Evolutionary conservation across 2,888 invertebrate genomes (phyloP).

Genomic region (Drosophila paranaensis): DNA sequence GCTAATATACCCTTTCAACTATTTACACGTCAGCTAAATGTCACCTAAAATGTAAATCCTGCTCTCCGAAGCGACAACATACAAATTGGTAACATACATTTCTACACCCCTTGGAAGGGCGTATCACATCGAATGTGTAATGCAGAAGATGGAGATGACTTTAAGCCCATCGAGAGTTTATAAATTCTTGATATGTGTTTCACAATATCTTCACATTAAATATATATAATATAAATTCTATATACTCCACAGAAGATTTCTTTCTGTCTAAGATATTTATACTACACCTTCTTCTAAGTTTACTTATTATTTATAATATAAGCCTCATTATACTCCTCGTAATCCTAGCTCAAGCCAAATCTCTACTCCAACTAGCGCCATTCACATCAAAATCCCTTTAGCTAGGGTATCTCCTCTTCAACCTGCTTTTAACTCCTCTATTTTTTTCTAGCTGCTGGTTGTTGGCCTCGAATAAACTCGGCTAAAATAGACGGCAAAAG

Average conservation of each 20-base stretch:
- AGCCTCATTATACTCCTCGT: no score
- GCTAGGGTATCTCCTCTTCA: constrained; percentile 5
- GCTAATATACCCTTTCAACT: constrained; percentile 14
- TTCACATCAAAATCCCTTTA: neutral
- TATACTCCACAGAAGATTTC: no score
- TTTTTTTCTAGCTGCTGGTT: constrained; percentile 4
- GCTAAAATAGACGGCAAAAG: constrained; percentile 16
- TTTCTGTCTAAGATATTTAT: no score
- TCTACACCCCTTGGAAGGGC: neutral
- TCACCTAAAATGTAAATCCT: constrained; percentile 17
- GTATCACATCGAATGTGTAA: neutral
- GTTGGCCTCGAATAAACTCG: constrained; percentile 21
- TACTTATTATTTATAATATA: neutral
- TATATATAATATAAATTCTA: no score
- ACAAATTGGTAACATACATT: constrained; percentile 33
- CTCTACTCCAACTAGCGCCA: neutral
- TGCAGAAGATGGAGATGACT: rapidly evolving
- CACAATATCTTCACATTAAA: no score
- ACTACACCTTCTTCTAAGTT: no score
- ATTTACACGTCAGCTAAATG: neutral
- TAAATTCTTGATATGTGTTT: neutral
- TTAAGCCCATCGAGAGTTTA: neutral
- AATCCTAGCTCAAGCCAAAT: neutral
- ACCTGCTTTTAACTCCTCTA: neutral
- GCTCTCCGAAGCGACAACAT: constrained; percentile 29